Evolutionary conservation across 2,797 vertebrate species (phyloP).

Genomic region (Serranus cabrilla): DNA sequence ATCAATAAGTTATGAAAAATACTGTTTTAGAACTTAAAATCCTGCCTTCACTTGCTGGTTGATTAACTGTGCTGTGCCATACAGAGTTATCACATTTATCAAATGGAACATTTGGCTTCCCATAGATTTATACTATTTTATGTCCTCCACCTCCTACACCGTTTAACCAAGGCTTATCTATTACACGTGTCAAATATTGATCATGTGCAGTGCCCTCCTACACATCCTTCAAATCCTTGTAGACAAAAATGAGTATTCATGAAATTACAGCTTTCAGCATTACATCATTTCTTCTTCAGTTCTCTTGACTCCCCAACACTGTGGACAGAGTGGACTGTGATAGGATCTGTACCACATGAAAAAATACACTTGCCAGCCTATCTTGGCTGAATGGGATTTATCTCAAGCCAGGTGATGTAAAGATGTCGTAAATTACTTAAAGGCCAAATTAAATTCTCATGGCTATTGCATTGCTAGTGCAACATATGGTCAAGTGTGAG

Average conservation of each 20-base stretch:
- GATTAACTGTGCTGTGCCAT: background rate
- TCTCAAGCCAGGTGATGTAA: background rate
- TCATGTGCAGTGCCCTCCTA: background rate
- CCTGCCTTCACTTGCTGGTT: background rate
- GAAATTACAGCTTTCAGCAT: background rate
- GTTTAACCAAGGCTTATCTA: slow-evolving; percentile 2
- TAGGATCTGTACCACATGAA: background rate
- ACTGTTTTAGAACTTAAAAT: background rate
- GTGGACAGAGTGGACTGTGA: background rate
- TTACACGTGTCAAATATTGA: slow-evolving; percentile 31
- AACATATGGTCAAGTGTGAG: background rate
- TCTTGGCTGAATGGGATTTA: background rate
- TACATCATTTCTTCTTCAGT: background rate
- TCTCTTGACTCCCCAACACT: background rate
- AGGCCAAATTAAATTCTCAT: background rate
- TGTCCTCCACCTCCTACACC: background rate
- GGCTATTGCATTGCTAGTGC: background rate
- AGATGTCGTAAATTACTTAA: background rate
- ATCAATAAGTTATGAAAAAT: background rate
- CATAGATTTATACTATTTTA: slow-evolving; percentile 3
- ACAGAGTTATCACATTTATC: no score
- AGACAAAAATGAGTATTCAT: background rate
- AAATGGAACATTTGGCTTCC: background rate
- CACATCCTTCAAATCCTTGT: background rate
- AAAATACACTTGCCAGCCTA: background rate